These are phyloP conservation scores for Heterodera filipjevi DNA, from an alignment of 2,888 invertebrate species.

Conservation along the genomic window DNA sequence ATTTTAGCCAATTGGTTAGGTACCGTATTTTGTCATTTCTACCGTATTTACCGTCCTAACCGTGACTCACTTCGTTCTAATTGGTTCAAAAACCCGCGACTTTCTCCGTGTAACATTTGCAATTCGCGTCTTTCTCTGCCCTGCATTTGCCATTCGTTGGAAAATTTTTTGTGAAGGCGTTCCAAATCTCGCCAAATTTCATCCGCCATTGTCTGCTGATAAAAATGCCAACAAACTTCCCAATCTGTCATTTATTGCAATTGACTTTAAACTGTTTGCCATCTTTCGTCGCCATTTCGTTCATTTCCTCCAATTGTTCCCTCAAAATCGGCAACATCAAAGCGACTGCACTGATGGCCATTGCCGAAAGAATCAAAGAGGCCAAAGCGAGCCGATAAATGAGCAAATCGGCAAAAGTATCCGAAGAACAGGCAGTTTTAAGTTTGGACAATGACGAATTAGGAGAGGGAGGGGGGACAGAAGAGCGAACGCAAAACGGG, in stretches of 20 bases:
- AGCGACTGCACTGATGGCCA: slow-evolving; percentile 23
- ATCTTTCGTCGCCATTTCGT: slow-evolving; percentile 23
- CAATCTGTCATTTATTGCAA: neutral
- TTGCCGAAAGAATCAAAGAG: slow-evolving; percentile 21
- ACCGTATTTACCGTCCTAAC: too few relatives aligned
- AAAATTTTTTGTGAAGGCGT: neutral
- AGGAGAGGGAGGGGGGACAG: neutral
- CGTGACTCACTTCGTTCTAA: slow-evolving; percentile 31
- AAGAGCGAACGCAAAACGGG: neutral
- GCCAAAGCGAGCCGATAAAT: slow-evolving; percentile 16
- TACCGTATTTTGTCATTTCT: too few relatives aligned
- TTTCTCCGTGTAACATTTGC: slow-evolving; percentile 9
- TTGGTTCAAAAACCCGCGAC: slow-evolving; percentile 25
- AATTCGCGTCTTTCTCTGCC: slow-evolving; percentile 11
- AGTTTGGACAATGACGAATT: neutral
- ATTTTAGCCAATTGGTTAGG: too few relatives aligned
- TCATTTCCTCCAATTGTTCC: slow-evolving; percentile 27
- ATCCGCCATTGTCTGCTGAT: slow-evolving; percentile 21
- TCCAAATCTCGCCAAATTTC: slow-evolving; percentile 32
- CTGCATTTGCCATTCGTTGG: neutral
- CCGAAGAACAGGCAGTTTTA: neutral
- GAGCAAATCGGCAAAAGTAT: neutral
- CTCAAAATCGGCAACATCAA: slow-evolving; percentile 23
- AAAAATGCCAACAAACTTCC: neutral
- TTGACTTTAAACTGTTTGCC: slow-evolving; percentile 29